phyloP scores from a whole-genome alignment of 1,140 invertebrate species.

The Theocolax elegans region DNA sequence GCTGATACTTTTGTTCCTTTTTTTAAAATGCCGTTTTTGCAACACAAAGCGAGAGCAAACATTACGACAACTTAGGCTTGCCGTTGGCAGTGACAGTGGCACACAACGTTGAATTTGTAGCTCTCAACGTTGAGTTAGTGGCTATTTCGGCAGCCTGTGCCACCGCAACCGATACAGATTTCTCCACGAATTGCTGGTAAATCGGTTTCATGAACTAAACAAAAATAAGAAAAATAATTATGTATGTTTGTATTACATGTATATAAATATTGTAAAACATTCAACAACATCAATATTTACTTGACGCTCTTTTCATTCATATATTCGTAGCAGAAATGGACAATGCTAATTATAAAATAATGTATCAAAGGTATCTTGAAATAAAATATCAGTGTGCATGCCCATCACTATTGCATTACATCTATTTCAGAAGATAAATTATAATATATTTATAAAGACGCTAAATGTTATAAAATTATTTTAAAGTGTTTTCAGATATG shows the following conservation, averaged over 20 bases:
- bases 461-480: not conserved
- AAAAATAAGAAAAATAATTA: slow-evolving; percentile 30
- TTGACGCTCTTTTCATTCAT: slow-evolving; percentile 25
- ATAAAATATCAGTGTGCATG: slow-evolving; percentile 16
- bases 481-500: slow-evolving; percentile 10
- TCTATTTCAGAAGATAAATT: slow-evolving; percentile 12
- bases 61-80: slow-evolving; percentile 73
- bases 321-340: slow-evolving; percentile 31
- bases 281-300: slow-evolving; percentile 29
- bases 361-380: slow-evolving; percentile 21
- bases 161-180: slow-evolving; percentile 81
- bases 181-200: slow-evolving; percentile 81
- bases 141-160: slow-evolving; percentile 76
- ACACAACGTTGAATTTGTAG: slow-evolving; percentile 65
- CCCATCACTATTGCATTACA: not conserved
- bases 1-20: slow-evolving; percentile 21
- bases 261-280: not conserved
- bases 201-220: slow-evolving; percentile 83
- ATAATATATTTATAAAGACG: too few relatives aligned
- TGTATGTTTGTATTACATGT: not conserved
- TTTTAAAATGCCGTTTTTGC: slow-evolving; percentile 28
- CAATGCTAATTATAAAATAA: slow-evolving; percentile 12
- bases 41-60: slow-evolving; percentile 47
- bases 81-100: slow-evolving; percentile 67
- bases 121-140: slow-evolving; percentile 67